Evolutionary conservation across 1,140 invertebrate species (phyloP).

Genomic region (Zaprionus tsacasi): DNA sequence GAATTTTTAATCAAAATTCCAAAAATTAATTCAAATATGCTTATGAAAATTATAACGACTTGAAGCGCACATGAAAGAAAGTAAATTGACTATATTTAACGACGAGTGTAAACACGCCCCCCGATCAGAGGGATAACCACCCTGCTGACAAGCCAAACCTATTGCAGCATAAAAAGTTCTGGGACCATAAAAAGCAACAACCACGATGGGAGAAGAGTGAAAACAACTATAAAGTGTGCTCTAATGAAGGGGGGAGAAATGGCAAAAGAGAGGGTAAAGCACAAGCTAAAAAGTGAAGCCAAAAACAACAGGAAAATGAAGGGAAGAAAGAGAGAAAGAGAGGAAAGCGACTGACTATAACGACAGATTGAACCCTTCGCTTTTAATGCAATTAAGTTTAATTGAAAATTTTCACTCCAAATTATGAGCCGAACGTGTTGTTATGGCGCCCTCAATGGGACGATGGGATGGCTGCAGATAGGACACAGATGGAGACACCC

Average conservation of each 20-base stretch:
- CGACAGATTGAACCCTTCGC: constrained; percentile 82
- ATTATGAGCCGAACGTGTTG: constrained; percentile 79
- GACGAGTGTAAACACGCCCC: constrained; percentile 29
- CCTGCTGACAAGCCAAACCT: constrained; percentile 43
- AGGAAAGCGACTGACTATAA: constrained; percentile 52
- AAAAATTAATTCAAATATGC: constrained; percentile 53
- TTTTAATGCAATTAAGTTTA: constrained; percentile 83
- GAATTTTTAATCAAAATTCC: constrained; percentile 56
- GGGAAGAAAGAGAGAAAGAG: not conserved
- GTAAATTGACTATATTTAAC: constrained; percentile 63
- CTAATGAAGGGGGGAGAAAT: constrained; percentile 44
- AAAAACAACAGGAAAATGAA: constrained; percentile 7
- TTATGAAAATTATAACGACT: constrained; percentile 35
- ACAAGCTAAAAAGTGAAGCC: constrained; percentile 47
- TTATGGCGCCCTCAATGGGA: constrained; percentile 38
- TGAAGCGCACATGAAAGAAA: constrained; percentile 24
- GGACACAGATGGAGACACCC: constrained; percentile 37
- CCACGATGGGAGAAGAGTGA: not conserved
- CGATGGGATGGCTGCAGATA: constrained; percentile 4
- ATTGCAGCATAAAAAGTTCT: constrained; percentile 70
- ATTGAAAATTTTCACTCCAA: constrained; percentile 83
- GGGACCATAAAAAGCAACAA: constrained; percentile 62
- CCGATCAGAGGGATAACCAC: not conserved
- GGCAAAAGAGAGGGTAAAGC: constrained; percentile 12
- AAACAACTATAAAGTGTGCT: constrained; percentile 43